Base-by-base conservation (phyloP, 2,797 vertebrate species). In the Enteromius anoplus region DNA sequence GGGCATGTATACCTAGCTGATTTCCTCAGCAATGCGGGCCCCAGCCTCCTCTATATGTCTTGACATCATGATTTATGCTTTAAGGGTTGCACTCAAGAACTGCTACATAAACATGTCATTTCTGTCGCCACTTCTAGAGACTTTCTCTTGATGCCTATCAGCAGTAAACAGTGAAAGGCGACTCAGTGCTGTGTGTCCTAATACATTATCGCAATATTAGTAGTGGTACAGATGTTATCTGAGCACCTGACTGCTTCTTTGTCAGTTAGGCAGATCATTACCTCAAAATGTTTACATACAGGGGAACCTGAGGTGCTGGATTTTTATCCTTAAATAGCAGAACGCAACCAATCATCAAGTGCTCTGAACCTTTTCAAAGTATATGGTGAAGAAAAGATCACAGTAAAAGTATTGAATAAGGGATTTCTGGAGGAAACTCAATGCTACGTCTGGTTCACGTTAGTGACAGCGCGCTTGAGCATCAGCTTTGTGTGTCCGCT, bases 51-150 rank as follows among this genome's bases (percentile, higher is more conserved):
- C 66, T 80, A 34, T 77, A 60, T 78, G 85, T 55, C 66, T 65
- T 78, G 84, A 86, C 87, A 79, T 77, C 40, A 37, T 89, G 88
- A 90, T 91, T 90, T 90, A 90, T 87, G 88, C 68, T 83, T 79
- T 42, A 60, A 84, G 84, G 80, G 83, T 80, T 79, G 82, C 77
- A 82, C 82, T 85, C 82, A 85, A 88, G 86, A 84, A 72, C 84
- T 81, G 42, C 86, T 87, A 84, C 85, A 81, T 88, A 90, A 89
- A 89, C 86, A 90, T 82, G 79, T 86, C 78, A 80, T 83, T 84
- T 78, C 77, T 82, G 75, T 80, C 37, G 51, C 78, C 55, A 73
- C 75, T 76, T 85, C 70, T 77, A 81, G 49, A 75, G 83, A 78
- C 85, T 82, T 84, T 77, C 37, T 42, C 82, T 75, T 86, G 87